Evolutionary conservation across 2,888 invertebrate genomes (phyloP), one percentile per base, ranked within the genome.

Genomic region (Limulus polyphemus): DNA sequence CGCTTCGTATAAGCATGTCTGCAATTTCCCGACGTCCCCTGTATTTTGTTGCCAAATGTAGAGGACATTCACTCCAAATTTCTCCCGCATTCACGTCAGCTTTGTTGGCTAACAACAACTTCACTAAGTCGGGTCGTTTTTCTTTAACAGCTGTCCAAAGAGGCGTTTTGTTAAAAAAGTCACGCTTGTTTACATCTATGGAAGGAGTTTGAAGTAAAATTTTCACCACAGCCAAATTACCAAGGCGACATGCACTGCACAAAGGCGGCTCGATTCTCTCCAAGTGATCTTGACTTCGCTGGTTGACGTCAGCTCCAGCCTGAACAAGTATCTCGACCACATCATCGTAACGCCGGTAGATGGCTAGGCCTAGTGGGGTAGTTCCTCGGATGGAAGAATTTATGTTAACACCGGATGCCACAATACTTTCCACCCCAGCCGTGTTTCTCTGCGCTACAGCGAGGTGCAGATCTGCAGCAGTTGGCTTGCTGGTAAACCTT

Each of bases 251-350:
- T 11, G 76, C 75, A 49, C 75, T 74, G 55, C 75, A 74, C 11
- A 77, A 67, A 2, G 76, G 76, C 11, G 76, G 74, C 62, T 77
- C 77, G 47, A 74, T 66, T 10, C 76, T 67, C 58, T 73, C 73
- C 9, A 73, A 69, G 60, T 72, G 72, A 65, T 76, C 76, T 59
- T 72, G 71, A 62, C 75, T 75, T 58, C 72, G 70, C 65, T 73
- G 73, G 65, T 76, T 73, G 17, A 75, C 68, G 62, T 75, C 73
- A 59, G 74, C 74, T 60, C 74, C 73, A 61, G 73, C 71, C 47
- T 72, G 69, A 68, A 76, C 71, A 48, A 76, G 69, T 50, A 73
- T 59, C 57, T 70, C 66, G 61, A 75, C 75, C 12, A 74, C 73
- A 57, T 73, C 72, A 63, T 70, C 71, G 57, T 72, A 68, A 57